Percentiles rank a stretch among this genome's conserved stretches.
Evolutionary conservation across 2,797 vertebrate species (phyloP).

Genomic region (Tauraco hartlaubi): DNA sequence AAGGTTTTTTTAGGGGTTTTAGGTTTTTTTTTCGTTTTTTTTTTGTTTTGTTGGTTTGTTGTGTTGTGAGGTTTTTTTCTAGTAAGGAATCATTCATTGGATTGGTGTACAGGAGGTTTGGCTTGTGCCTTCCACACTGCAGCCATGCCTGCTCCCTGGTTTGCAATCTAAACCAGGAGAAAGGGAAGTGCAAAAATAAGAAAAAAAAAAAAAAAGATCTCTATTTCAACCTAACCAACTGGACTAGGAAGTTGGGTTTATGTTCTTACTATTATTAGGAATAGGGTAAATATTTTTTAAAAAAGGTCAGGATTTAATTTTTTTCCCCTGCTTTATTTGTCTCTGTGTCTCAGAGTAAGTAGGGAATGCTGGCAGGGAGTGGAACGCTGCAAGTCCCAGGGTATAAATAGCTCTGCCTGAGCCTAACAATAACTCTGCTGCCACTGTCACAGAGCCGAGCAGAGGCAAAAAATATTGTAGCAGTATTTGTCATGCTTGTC

Average conservation of each 20-base stretch:
- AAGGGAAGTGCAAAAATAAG: background rate
- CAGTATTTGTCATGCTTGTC: slow-evolving; percentile 54
- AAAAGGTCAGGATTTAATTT: background rate
- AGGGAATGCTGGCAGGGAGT: background rate
- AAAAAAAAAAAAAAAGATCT: background rate
- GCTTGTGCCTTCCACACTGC: background rate
- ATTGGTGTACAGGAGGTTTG: background rate
- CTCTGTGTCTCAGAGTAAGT: background rate
- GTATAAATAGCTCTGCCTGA: slow-evolving; percentile 38
- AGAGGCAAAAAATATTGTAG: slow-evolving; percentile 34
- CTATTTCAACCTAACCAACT: background rate
- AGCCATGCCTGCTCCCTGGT: background rate
- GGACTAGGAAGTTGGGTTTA: background rate
- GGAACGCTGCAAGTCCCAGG: background rate
- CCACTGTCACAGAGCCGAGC: background rate
- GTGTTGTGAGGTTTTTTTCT: background rate
- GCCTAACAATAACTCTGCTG: slow-evolving; percentile 32
- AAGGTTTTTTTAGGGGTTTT: background rate
- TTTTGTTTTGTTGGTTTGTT: too few relatives aligned
- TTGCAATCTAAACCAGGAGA: background rate
- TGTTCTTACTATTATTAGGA: background rate
- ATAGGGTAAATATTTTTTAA: background rate
- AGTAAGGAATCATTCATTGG: background rate
- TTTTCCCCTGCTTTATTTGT: background rate
- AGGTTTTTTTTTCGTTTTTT: background rate